phyloP scores from a whole-genome alignment of 2,797 vertebrate species.

The Taeniopygia guttata region DNA sequence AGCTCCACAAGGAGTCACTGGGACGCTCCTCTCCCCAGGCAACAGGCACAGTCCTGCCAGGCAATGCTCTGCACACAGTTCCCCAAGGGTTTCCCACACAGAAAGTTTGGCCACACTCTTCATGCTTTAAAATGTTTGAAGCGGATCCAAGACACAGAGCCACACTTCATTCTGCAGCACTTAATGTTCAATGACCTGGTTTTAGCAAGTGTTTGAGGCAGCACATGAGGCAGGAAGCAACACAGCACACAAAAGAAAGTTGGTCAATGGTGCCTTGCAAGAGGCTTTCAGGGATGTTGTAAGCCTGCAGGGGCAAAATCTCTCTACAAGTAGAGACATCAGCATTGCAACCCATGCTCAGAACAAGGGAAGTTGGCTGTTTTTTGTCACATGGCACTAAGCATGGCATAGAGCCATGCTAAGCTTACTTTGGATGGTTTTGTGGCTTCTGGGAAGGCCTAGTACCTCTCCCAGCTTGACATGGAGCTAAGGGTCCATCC shows the following conservation, averaged over 20 bases:
- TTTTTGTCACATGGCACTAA: neutral
- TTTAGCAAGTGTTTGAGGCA: neutral
- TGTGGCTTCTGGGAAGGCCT: neutral
- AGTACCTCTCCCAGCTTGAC: neutral
- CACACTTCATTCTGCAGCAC: rapidly evolving
- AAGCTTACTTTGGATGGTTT: neutral
- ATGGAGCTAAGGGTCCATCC: neutral
- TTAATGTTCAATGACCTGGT: neutral
- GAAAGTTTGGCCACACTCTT: neutral
- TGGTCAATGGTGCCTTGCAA: neutral
- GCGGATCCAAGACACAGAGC: neutral
- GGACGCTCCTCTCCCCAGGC: neutral
- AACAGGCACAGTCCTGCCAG: neutral
- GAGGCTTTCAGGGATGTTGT: neutral
- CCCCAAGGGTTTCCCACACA: neutral
- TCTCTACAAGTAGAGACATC: neutral
- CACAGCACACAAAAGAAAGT: neutral
- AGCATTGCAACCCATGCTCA: neutral
- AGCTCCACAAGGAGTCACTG: neutral
- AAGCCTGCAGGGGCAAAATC: neutral
- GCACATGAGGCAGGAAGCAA: neutral
- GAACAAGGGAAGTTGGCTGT: neutral
- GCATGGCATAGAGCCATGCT: neutral
- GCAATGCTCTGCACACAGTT: neutral
- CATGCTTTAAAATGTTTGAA: neutral